These are phyloP conservation scores for Drosophila birchii DNA, from an alignment of 2,888 invertebrate genomes.

Conservation along the genomic window DNA sequence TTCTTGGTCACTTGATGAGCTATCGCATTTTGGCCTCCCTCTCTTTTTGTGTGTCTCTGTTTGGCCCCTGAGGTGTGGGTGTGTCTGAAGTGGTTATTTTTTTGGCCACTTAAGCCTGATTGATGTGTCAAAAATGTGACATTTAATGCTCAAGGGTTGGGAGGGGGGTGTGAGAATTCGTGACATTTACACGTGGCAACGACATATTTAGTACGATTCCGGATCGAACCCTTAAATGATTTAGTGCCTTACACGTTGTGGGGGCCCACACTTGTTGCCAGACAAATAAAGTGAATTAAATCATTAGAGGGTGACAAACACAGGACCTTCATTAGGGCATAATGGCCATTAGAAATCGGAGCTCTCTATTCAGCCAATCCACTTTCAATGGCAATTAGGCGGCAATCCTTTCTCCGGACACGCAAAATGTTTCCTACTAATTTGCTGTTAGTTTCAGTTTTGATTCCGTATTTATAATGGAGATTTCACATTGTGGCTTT, in stretches of 20 bases:
- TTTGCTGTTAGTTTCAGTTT: slow-evolving; percentile 11
- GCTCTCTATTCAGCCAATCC: slow-evolving; percentile 5
- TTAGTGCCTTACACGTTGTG: slow-evolving; percentile 29
- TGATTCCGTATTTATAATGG: slow-evolving; percentile 5
- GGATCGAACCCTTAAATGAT: slow-evolving; percentile 28
- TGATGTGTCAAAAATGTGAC: slow-evolving; percentile 53
- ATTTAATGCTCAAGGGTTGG: slow-evolving; percentile 12
- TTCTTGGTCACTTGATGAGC: slow-evolving; percentile 46
- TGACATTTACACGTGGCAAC: slow-evolving; percentile 43
- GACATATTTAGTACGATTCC: slow-evolving; percentile 18
- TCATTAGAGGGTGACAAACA: slow-evolving; percentile 37
- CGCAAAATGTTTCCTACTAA: slow-evolving; percentile 13
- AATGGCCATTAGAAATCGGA: slow-evolving; percentile 21
- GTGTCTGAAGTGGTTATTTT: slow-evolving; percentile 5
- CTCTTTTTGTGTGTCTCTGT: slow-evolving; percentile 6
- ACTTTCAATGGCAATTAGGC: slow-evolving; percentile 25
- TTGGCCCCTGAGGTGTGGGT: slow-evolving; percentile 13
- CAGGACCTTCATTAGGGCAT: slow-evolving; percentile 25
- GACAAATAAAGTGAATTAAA: slow-evolving; percentile 38
- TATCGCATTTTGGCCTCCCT: slow-evolving; percentile 10
- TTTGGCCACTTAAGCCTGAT: slow-evolving; percentile 57
- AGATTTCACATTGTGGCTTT: slow-evolving; percentile 15
- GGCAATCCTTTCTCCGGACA: slow-evolving; percentile 20
- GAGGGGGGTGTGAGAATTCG: slow-evolving; percentile 26
- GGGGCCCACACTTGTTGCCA: slow-evolving; percentile 8